Percentiles rank a stretch among this genome's conserved stretches.
These are phyloP conservation scores for Brassicogethes aeneus DNA, from an alignment of 2,888 invertebrate genomes.

Conservation along the genomic window DNA sequence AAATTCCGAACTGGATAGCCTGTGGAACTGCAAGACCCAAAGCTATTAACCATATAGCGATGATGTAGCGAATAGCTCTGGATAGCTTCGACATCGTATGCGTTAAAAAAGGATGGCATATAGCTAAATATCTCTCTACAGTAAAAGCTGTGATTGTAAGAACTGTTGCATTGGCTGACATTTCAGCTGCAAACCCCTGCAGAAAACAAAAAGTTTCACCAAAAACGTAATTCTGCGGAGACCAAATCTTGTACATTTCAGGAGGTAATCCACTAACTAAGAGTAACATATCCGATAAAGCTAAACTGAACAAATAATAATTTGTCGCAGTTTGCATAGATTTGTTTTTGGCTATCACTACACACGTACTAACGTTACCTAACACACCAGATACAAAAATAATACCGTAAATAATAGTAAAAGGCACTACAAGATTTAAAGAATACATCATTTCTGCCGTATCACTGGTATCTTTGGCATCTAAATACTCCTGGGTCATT, in stretches of 20 bases:
- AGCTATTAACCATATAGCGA: slow-evolving; percentile 72
- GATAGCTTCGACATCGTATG: slow-evolving; percentile 85
- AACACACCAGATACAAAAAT: slow-evolving; percentile 73
- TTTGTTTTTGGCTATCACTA: slow-evolving; percentile 78
- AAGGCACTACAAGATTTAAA: slow-evolving; percentile 57
- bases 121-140: slow-evolving; percentile 55
- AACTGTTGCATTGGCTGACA: slow-evolving; percentile 69
- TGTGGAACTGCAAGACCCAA: slow-evolving; percentile 65
- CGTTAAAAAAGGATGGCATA: slow-evolving; percentile 58
- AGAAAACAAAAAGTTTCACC: slow-evolving; percentile 71
- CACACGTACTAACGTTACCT: slow-evolving; percentile 76
- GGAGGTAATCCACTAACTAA: slow-evolving; percentile 72
- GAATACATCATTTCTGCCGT: slow-evolving; percentile 33
- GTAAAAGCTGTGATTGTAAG: slow-evolving; percentile 78
- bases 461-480: neutral
- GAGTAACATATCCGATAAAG: slow-evolving; percentile 75
- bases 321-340: slow-evolving; percentile 79
- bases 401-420: slow-evolving; percentile 62
- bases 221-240: slow-evolving; percentile 66
- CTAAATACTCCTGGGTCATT: neutral
- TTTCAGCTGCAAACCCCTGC: slow-evolving; percentile 70
- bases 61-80: slow-evolving; percentile 70
- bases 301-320: slow-evolving; percentile 76
- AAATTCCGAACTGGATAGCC: slow-evolving; percentile 41
- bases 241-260: slow-evolving; percentile 74